Percentiles rank a stretch among this genome's conserved stretches.
These are phyloP conservation scores for Trypoxylon attenuatum DNA, from an alignment of 2,888 invertebrate genomes.

Conservation along the genomic window DNA sequence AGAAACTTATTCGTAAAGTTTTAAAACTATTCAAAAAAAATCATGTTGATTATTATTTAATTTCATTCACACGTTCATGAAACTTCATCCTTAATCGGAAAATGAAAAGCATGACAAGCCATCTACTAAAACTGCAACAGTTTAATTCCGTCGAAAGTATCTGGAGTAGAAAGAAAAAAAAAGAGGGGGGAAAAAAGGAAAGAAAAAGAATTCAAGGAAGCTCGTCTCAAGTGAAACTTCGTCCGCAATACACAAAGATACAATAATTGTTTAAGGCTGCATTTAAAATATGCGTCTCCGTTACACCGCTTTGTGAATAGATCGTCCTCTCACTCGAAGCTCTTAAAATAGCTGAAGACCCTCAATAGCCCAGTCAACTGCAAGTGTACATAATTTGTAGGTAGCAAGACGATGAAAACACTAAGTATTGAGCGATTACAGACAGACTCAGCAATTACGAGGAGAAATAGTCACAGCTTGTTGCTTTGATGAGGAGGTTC, in stretches of 20 bases:
- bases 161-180: not conserved
- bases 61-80: too few relatives aligned
- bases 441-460: conserved; percentile 11
- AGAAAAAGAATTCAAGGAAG: not conserved
- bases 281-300: not conserved
- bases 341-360: conserved; percentile 7
- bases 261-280: conserved; percentile 5
- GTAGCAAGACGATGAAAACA: conserved; percentile 2
- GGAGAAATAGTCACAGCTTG: conserved; percentile 8
- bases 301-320: not conserved
- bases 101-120: too few relatives aligned
- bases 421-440: conserved; percentile 8
- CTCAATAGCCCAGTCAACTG: not conserved
- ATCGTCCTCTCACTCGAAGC: not conserved
- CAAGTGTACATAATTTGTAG: not conserved
- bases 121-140: too few relatives aligned
- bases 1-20: too few relatives aligned
- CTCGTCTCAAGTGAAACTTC: not conserved
- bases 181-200: too few relatives aligned
- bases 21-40: too few relatives aligned
- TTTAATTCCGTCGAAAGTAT: not conserved
- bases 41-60: too few relatives aligned
- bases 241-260: not conserved
- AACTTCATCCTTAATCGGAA: too few relatives aligned
- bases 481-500: conserved; percentile 9